A percentile compares a stretch with the other conserved stretches of the same genome.
Conservation (phyloP, 2,113 vertebrate genomes). For the Emydura subglobosa region DNA sequence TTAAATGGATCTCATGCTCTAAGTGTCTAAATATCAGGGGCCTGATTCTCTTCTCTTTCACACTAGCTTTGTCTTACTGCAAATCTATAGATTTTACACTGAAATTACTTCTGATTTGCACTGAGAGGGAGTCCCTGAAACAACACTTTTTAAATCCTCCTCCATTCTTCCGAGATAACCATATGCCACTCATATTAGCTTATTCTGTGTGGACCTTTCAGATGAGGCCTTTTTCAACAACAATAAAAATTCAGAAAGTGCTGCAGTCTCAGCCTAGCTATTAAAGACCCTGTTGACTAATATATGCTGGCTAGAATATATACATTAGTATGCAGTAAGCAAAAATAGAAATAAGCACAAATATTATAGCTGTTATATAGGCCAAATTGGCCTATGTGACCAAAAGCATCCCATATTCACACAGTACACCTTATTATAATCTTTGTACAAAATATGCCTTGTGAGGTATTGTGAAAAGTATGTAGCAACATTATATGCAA, state of each 20-base stretch:
- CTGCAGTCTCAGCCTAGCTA: background rate
- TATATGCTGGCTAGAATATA: too few relatives aligned
- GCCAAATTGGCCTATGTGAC: background rate
- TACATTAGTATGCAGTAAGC: too few relatives aligned
- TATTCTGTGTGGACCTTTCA: constrained; percentile 31
- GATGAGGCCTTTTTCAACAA: constrained; percentile 42
- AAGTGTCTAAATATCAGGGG: background rate
- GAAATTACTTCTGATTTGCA: constrained; percentile 18
- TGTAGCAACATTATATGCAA: background rate
- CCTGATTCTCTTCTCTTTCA: background rate
- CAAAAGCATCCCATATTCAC: too few relatives aligned
- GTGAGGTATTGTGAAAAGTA: background rate
- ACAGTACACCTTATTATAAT: background rate
- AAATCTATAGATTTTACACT: background rate
- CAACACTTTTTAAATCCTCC: background rate
- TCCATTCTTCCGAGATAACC: constrained; percentile 24
- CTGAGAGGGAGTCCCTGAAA: constrained; percentile 31
- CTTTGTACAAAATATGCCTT: background rate
- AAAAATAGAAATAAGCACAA: too few relatives aligned
- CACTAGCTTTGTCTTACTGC: background rate
- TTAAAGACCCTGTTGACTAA: constrained; percentile 22
- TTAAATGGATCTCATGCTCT: constrained; percentile 5
- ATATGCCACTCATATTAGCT: too few relatives aligned
- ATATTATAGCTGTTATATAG: background rate
- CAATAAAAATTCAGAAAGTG: background rate